Percentiles rank a stretch among this genome's conserved stretches.
phyloP scores from a whole-genome alignment of 2,797 vertebrate species.

The Streptopelia turtur region DNA sequence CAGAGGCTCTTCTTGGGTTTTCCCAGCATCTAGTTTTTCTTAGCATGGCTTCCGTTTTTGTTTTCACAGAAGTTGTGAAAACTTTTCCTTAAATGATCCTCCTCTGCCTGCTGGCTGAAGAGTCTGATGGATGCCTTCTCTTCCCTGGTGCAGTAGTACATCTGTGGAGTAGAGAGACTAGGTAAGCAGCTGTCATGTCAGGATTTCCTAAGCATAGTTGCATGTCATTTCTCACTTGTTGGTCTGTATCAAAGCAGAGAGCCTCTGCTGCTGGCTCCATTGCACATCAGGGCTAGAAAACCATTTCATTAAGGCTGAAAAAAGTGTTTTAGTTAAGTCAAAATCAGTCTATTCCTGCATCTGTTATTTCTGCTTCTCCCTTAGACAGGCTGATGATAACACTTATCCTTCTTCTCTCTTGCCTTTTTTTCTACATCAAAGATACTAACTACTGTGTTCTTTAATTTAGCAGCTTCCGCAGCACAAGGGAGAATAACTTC shows the following conservation, averaged over 20 bases:
- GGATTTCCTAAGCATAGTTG: slow-evolving; percentile 63
- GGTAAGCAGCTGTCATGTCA: slow-evolving; percentile 71
- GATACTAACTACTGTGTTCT: slow-evolving; percentile 59
- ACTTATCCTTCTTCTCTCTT: slow-evolving; percentile 31
- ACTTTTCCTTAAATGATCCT: slow-evolving; percentile 54
- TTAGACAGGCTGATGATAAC: slow-evolving; percentile 14
- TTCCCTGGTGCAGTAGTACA: slow-evolving; percentile 61
- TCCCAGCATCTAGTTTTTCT: slow-evolving; percentile 16
- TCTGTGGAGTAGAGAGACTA: slow-evolving; percentile 66
- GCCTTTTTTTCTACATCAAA: slow-evolving; percentile 61
- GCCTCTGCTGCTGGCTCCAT: slow-evolving; percentile 21
- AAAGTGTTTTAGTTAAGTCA: slow-evolving; percentile 39
- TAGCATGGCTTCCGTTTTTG: slow-evolving; percentile 1
- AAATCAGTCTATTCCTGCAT: slow-evolving; percentile 47
- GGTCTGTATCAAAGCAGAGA: slow-evolving; percentile 64
- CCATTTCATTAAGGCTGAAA: slow-evolving; percentile 53
- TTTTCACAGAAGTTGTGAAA: slow-evolving; percentile 30
- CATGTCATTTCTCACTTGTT: slow-evolving; percentile 67
- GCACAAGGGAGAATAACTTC: slow-evolving; percentile 52
- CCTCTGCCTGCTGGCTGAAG: slow-evolving; percentile 69
- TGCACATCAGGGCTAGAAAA: slow-evolving; percentile 51
- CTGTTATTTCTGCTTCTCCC: slow-evolving; percentile 35
- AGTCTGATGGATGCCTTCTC: slow-evolving; percentile 65
- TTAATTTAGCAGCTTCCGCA: slow-evolving; percentile 70
- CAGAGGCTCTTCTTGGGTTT: neutral